A percentile compares a stretch with the other conserved stretches of the same genome.
Evolutionary conservation across 2,797 vertebrate species (phyloP).

Genomic region (Spea hammondii): DNA sequence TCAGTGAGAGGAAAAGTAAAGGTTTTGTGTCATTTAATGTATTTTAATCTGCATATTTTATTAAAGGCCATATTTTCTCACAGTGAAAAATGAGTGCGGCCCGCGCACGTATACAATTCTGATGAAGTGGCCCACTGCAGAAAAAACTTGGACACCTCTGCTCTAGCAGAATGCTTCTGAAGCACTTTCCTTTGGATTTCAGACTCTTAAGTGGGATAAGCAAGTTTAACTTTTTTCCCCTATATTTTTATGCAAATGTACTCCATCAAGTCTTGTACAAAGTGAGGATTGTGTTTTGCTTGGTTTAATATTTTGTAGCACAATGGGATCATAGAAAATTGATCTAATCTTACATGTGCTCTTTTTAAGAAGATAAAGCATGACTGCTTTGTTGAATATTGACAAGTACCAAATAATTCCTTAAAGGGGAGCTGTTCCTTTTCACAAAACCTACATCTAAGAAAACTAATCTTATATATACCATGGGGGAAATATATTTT

Average conservation of each 20-base stretch:
- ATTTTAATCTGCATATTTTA: no score
- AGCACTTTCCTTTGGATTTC: constrained; percentile 8
- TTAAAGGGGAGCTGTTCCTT: background rate
- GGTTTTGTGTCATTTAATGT: no score
- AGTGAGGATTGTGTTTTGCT: background rate
- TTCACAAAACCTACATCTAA: background rate
- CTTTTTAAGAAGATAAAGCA: background rate
- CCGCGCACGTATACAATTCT: no score
- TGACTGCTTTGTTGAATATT: background rate
- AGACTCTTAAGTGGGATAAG: constrained; percentile 9
- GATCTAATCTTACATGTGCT: background rate
- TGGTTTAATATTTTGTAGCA: background rate
- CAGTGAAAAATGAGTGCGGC: no score
- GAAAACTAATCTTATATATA: background rate
- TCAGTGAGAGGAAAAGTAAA: no score
- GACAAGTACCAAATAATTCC: background rate
- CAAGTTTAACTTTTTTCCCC: constrained; percentile 1
- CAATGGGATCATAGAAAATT: background rate
- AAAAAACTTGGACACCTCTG: no score
- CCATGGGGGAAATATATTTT: background rate
- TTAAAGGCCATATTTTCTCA: no score
- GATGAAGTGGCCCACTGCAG: no score
- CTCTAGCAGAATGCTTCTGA: background rate
- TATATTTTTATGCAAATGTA: constrained; percentile 22
- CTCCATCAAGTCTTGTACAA: constrained; percentile 15